Evolutionary conservation across 1,140 invertebrate species (phyloP).

Genomic region (Tetramorium alpestre): DNA sequence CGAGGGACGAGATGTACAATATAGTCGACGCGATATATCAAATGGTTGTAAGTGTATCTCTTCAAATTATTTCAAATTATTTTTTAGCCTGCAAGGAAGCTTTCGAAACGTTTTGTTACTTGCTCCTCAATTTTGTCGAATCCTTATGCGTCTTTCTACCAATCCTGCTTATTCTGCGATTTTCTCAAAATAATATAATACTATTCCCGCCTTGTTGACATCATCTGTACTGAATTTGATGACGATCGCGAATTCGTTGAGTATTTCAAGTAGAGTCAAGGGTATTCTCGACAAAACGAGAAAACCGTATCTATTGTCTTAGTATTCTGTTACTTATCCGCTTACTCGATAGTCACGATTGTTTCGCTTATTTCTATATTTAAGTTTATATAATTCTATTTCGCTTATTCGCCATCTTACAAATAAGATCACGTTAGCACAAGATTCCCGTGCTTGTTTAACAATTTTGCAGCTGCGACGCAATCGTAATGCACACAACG

Average conservation of each 20-base stretch:
- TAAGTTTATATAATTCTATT: background rate
- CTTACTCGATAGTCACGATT: background rate
- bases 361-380: background rate
- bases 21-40: constrained; percentile 99
- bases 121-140: background rate
- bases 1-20: constrained; percentile 98
- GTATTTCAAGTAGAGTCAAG: background rate
- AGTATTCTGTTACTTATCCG: background rate
- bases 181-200: background rate
- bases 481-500: constrained; percentile 23
- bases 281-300: background rate
- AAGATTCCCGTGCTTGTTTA: background rate
- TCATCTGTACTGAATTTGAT: background rate
- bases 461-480: background rate
- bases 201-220: no score
- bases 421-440: background rate
- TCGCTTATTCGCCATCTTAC: background rate
- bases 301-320: background rate
- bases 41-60: constrained; percentile 95
- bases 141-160: background rate
- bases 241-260: background rate
- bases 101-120: background rate
- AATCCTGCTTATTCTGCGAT: background rate
- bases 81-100: background rate
- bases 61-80: constrained; percentile 45